A percentile compares a stretch with the other conserved stretches of the same genome.
These are phyloP conservation scores for Diorhabda elongata DNA, from an alignment of 1,140 invertebrate genomes.

Conservation along the genomic window DNA sequence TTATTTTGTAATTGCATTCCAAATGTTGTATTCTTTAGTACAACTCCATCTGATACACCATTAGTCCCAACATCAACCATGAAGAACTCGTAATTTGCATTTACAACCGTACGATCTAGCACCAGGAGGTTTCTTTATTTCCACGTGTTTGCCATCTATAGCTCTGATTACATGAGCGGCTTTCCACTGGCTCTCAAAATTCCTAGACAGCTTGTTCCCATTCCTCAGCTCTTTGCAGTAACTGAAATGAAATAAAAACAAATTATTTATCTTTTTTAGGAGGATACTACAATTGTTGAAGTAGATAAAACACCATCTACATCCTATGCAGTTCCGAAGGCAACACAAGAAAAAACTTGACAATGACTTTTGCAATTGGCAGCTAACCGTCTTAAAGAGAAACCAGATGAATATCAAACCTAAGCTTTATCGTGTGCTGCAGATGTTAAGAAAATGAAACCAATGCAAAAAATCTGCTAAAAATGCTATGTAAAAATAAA, in stretches of 20 bases:
- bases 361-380: background rate
- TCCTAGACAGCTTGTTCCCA: slow-evolving; percentile 5
- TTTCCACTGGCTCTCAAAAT: slow-evolving; percentile 27
- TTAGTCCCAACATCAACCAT: slow-evolving; percentile 46
- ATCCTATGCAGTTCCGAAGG: background rate
- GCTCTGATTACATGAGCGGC: slow-evolving; percentile 34
- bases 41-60: slow-evolving; percentile 45
- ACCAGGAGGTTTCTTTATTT: background rate
- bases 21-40: slow-evolving; percentile 34
- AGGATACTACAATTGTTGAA: background rate
- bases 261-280: background rate
- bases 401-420: background rate
- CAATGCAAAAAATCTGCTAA: background rate
- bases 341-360: background rate
- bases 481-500: background rate
- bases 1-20: slow-evolving; percentile 29
- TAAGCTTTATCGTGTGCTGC: background rate
- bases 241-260: background rate
- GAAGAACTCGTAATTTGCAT: slow-evolving; percentile 47
- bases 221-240: background rate
- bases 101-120: slow-evolving; percentile 31
- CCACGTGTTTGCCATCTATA: slow-evolving; percentile 33
- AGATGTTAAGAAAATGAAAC: background rate
- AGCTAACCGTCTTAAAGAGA: background rate
- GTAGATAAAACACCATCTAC: background rate